Percentiles rank a stretch among this genome's conserved stretches.
Evolutionary conservation across 1,140 invertebrate genomes (phyloP).

Genomic region (Bombus breviceps): DNA sequence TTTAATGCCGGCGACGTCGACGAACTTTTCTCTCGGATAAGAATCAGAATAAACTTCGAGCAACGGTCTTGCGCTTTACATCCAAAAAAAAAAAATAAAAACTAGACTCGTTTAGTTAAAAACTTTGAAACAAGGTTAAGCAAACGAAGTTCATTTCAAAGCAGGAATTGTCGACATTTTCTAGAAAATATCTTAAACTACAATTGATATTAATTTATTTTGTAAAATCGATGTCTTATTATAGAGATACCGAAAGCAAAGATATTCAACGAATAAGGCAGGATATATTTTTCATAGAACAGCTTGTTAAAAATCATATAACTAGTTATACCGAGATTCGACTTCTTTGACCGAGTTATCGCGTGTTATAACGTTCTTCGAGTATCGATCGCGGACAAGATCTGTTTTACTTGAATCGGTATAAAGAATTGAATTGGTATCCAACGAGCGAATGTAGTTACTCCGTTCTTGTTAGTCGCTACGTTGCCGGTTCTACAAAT

Average conservation of each 20-base stretch:
- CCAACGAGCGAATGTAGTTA: slow-evolving; percentile 52
- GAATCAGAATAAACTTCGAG: background rate
- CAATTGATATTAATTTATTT: background rate
- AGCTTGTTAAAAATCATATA: background rate
- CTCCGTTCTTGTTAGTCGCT: slow-evolving; percentile 65
- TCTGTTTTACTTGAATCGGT: slow-evolving; percentile 45
- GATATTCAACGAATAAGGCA: background rate
- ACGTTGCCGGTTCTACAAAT: slow-evolving; percentile 65
- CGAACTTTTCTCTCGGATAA: slow-evolving; percentile 46
- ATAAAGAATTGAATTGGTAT: slow-evolving; percentile 60
- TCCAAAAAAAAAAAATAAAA: background rate
- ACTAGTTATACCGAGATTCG: background rate
- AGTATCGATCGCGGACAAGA: slow-evolving; percentile 32
- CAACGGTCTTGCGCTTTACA: background rate
- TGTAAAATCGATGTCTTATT: background rate
- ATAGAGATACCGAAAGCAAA: background rate
- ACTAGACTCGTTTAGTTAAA: slow-evolving; percentile 1
- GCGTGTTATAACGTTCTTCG: slow-evolving; percentile 29
- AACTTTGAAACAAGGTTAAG: background rate
- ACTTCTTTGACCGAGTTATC: too few species aligned
- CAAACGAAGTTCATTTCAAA: background rate
- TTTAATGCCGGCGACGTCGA: slow-evolving; percentile 57
- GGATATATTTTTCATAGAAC: background rate
- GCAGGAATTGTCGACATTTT: background rate
- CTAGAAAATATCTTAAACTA: background rate